Evolutionary conservation across 2,888 invertebrate genomes (phyloP).

Genomic region (Pristionchus mayeri): DNA sequence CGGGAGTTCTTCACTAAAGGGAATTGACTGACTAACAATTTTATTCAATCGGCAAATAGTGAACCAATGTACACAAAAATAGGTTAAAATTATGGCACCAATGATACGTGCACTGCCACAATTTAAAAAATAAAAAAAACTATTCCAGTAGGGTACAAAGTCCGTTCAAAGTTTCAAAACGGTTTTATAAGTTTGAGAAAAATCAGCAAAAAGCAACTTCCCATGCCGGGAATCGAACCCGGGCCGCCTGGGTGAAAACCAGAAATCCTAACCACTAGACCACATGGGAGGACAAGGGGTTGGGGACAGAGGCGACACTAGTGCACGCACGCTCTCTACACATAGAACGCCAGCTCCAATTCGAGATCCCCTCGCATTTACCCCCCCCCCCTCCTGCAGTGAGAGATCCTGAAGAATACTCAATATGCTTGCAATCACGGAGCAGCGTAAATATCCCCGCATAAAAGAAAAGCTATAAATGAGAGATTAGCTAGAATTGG

Average conservation of each 20-base stretch:
- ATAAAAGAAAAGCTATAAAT: background rate
- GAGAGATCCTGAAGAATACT: background rate
- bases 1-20: background rate
- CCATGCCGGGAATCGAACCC: slow-evolving; percentile 69
- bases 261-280: slow-evolving; percentile 69
- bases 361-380: background rate
- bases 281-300: slow-evolving; percentile 53
- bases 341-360: background rate
- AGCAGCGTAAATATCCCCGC: background rate
- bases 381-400: background rate
- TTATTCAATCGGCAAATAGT: no score
- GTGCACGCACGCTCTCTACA: background rate
- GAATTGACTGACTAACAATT: background rate
- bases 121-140: background rate
- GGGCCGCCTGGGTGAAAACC: slow-evolving; percentile 69
- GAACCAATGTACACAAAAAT: background rate
- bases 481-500: background rate
- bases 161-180: no score
- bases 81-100: no score
- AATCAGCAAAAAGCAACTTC: slow-evolving; percentile 48
- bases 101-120: background rate
- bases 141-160: background rate
- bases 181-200: background rate
- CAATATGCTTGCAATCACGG: background rate
- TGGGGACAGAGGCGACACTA: background rate